A percentile compares a stretch with the other conserved stretches of the same genome.
Conservation (phyloP, 2,797 vertebrate species). For the Lepilemur septentrionalis region DNA sequence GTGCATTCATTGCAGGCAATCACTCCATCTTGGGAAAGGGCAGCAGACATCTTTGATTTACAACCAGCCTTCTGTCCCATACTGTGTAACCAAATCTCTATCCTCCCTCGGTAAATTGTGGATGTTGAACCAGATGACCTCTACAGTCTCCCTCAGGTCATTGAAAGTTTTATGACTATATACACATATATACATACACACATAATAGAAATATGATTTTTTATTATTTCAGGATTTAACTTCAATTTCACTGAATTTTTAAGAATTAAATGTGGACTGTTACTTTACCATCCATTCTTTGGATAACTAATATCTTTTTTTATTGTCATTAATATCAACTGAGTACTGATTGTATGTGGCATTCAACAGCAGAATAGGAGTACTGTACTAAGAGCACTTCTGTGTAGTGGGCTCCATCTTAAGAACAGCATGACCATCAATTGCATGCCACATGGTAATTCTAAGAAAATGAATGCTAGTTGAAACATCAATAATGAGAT, state of each 20-base stretch:
- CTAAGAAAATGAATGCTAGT: not conserved
- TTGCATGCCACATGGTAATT: not conserved
- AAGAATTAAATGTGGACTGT: not conserved
- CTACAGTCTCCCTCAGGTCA: not conserved
- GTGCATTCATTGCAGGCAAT: not conserved
- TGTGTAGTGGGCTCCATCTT: not conserved
- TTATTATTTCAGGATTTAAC: not conserved
- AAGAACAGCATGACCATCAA: not conserved
- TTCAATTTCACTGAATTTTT: not conserved
- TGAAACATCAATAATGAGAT: not conserved
- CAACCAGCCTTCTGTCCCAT: not conserved
- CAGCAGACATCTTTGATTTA: not conserved
- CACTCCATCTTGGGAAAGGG: not conserved
- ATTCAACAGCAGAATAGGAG: not conserved
- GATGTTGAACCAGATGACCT: not conserved
- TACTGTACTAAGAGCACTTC: not conserved
- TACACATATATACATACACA: not conserved
- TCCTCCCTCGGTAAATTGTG: not conserved
- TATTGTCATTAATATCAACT: not conserved
- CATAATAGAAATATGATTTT: not conserved
- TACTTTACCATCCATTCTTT: not conserved
- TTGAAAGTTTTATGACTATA: not conserved
- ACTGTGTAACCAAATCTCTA: not conserved
- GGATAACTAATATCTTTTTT: not conserved
- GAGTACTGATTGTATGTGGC: no score